Conservation (phyloP, 2,888 invertebrate genomes). For the Hedya salicella region DNA sequence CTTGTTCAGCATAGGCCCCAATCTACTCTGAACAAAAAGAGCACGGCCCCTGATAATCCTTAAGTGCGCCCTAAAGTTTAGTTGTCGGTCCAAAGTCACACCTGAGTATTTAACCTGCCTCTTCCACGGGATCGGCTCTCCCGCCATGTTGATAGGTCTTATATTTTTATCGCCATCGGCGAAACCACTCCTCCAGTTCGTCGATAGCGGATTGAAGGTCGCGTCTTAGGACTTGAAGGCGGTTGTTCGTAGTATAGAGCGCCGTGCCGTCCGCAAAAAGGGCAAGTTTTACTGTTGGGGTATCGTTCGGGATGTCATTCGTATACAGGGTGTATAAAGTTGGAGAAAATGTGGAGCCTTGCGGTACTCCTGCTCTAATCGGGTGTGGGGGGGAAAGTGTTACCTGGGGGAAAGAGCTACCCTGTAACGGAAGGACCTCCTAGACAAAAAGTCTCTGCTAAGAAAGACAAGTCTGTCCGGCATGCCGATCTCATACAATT, state of each 20-base stretch:
- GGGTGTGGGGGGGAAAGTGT: background rate
- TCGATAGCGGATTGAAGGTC: too few species aligned
- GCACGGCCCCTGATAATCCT: too few species aligned
- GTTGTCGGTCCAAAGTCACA: too few species aligned
- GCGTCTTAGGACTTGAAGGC: too few species aligned
- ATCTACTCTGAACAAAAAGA: too few species aligned
- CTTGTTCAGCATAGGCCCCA: too few species aligned
- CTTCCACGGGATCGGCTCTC: too few species aligned
- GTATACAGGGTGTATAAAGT: background rate
- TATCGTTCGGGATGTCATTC: background rate
- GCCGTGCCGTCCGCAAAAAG: background rate
- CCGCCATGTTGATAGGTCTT: too few species aligned
- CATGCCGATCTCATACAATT: conserved; percentile 9
- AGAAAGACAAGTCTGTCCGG: background rate
- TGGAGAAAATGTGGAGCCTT: background rate
- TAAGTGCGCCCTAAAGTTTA: accelerated
- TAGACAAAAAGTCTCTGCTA: background rate
- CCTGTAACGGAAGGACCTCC: background rate
- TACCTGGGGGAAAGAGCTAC: too few species aligned
- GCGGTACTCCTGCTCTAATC: conserved; percentile 18
- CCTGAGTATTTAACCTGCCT: too few species aligned
- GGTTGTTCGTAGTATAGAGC: background rate
- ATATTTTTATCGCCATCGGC: too few species aligned
- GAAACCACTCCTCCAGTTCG: too few species aligned
- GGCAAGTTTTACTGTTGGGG: background rate